phyloP scores from a whole-genome alignment of 2,888 invertebrate genomes.

The Drymonia ruficornis region DNA sequence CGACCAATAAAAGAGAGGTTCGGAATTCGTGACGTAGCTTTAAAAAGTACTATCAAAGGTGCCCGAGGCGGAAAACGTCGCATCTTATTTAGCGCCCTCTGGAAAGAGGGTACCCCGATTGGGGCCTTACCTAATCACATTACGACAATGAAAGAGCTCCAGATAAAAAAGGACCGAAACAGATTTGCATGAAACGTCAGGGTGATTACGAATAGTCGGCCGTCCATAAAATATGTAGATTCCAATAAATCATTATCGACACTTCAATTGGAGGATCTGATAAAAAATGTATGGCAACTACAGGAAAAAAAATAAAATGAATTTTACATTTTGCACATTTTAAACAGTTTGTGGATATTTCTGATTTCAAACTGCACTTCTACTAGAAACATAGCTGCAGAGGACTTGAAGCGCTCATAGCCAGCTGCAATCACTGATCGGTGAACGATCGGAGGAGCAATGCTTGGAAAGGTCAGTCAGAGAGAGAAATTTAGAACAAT shows the following conservation, averaged over 20 bases:
- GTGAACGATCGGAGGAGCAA: no score
- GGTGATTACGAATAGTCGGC: constrained; percentile 67
- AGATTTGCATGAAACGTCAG: constrained; percentile 81
- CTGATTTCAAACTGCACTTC: no score
- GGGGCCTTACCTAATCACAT: constrained; percentile 78
- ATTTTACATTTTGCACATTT: no score
- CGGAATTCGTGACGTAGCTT: constrained; percentile 80
- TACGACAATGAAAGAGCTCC: constrained; percentile 76
- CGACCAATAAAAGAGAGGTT: constrained; percentile 82
- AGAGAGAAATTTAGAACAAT: no score
- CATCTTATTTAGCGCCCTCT: constrained; percentile 80
- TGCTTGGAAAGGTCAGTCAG: no score
- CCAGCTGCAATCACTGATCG: no score
- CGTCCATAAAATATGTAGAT: constrained; percentile 56
- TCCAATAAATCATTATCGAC: constrained; percentile 50
- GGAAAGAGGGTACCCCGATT: constrained; percentile 63
- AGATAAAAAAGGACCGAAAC: constrained; percentile 75
- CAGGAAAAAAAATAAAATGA: not conserved
- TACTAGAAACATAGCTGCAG: no score
- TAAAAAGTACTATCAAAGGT: constrained; percentile 82
- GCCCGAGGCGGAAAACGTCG: constrained; percentile 81
- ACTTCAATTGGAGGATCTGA: constrained; percentile 15
- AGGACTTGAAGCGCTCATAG: no score
- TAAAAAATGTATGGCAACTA: constrained; percentile 5
- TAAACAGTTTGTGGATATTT: no score